Conservation (phyloP, 2,113 vertebrate species). For the Martes martes region DNA sequence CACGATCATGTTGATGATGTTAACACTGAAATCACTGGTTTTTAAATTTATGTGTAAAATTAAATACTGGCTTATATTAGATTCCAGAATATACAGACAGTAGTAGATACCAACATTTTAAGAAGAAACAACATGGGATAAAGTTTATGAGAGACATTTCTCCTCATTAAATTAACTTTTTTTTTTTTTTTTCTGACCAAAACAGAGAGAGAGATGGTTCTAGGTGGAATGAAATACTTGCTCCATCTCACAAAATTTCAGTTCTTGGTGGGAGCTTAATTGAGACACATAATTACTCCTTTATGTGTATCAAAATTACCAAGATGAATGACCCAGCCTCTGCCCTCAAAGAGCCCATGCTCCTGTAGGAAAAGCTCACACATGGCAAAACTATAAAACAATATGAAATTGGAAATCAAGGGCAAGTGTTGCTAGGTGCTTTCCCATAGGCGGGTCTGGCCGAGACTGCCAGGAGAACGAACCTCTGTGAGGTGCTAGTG, state of each 20-base stretch:
- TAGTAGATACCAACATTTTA: neutral
- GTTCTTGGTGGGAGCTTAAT: neutral
- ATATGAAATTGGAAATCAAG: neutral
- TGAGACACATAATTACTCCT: neutral
- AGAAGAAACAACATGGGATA: neutral
- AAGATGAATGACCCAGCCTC: neutral
- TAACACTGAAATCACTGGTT: neutral
- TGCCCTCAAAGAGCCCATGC: neutral
- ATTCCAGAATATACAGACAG: neutral
- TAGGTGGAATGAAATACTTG: neutral
- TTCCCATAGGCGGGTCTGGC: neutral
- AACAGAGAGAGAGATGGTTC: neutral
- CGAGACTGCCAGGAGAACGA: neutral
- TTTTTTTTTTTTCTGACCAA: neutral
- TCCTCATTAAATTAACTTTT: neutral
- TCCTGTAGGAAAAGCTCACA: neutral
- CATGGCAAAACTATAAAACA: neutral
- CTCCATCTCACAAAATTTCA: neutral
- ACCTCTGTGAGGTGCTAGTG: neutral
- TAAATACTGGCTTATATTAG: neutral
- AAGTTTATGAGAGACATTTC: neutral
- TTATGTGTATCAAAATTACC: neutral
- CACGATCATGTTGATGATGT: neutral
- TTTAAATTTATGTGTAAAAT: neutral
- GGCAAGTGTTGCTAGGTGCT: accelerated